A percentile compares a stretch with the other conserved stretches of the same genome.
These are phyloP conservation scores for Hirundichthys speculiger DNA, from an alignment of 2,113 vertebrate species.

Conservation along the genomic window DNA sequence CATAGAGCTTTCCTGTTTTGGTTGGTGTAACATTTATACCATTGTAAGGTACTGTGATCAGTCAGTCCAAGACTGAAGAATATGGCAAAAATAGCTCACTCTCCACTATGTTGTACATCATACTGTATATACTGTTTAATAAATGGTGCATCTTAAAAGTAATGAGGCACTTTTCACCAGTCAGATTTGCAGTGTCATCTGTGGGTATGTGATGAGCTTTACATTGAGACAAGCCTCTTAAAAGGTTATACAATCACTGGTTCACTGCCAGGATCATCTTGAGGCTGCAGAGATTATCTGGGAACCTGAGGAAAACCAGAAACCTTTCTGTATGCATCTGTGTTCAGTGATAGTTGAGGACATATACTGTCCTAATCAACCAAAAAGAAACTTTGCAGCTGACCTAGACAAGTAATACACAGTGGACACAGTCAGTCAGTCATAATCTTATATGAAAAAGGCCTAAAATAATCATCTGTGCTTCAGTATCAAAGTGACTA, in stretches of 20 bases:
- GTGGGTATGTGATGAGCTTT: slow-evolving; percentile 46
- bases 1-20: no score
- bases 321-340: background rate
- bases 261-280: slow-evolving; percentile 16
- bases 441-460: no score
- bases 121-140: no score
- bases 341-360: slow-evolving; percentile 7
- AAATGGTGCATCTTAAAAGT: background rate
- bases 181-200: slow-evolving; percentile 56
- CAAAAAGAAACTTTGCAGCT: background rate
- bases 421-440: no score
- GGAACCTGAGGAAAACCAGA: slow-evolving; percentile 20
- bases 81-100: no score
- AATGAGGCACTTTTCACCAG: background rate
- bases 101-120: no score
- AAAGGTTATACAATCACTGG: slow-evolving; percentile 17
- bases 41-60: no score
- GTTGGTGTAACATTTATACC: no score
- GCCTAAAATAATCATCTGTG: no score
- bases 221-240: slow-evolving; percentile 66
- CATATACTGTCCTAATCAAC: background rate
- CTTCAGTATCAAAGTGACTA: no score
- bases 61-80: no score
- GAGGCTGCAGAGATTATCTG: slow-evolving; percentile 59
- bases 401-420: no score